phyloP scores from a whole-genome alignment of 2,888 invertebrate species.

The Marronus borbonicus region DNA sequence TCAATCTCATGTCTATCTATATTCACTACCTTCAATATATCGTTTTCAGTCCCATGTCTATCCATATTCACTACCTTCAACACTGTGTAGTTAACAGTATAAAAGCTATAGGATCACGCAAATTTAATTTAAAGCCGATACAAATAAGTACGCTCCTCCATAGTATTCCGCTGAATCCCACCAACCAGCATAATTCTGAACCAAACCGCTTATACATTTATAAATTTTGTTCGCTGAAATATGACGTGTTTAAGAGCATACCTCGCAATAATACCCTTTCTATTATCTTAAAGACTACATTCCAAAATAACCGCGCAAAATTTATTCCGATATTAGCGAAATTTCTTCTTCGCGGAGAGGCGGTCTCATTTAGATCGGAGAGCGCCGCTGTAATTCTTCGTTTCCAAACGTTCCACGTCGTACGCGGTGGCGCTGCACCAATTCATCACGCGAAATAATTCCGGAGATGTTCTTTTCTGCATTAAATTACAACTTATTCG shows the following conservation, averaged over 20 bases:
- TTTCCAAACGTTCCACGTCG: slow-evolving; percentile 20
- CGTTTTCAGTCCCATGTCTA: too few relatives aligned
- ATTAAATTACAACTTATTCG: slow-evolving; percentile 40
- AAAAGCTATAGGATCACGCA: too few relatives aligned
- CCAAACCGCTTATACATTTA: background rate
- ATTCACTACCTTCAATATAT: too few relatives aligned
- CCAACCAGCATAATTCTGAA: too few relatives aligned
- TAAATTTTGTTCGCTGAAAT: slow-evolving; percentile 12
- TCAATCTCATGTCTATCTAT: too few relatives aligned
- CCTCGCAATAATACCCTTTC: slow-evolving; percentile 16
- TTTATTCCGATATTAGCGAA: slow-evolving; percentile 38
- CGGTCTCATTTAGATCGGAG: slow-evolving; percentile 28
- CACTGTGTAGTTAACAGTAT: too few relatives aligned
- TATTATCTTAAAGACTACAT: slow-evolving; percentile 33
- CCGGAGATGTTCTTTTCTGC: slow-evolving; percentile 32
- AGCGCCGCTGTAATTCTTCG: slow-evolving; percentile 27
- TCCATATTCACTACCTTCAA: too few relatives aligned
- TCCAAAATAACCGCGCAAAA: slow-evolving; percentile 15
- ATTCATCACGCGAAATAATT: slow-evolving; percentile 46
- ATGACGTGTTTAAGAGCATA: slow-evolving; percentile 18
- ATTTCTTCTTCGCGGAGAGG: background rate
- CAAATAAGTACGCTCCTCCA: too few relatives aligned
- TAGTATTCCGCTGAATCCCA: too few relatives aligned
- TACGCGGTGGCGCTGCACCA: slow-evolving; percentile 30
- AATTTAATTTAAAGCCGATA: too few relatives aligned